Evolutionary conservation across 2,888 invertebrate species (phyloP).

Genomic region (Aleiodes alternator): DNA sequence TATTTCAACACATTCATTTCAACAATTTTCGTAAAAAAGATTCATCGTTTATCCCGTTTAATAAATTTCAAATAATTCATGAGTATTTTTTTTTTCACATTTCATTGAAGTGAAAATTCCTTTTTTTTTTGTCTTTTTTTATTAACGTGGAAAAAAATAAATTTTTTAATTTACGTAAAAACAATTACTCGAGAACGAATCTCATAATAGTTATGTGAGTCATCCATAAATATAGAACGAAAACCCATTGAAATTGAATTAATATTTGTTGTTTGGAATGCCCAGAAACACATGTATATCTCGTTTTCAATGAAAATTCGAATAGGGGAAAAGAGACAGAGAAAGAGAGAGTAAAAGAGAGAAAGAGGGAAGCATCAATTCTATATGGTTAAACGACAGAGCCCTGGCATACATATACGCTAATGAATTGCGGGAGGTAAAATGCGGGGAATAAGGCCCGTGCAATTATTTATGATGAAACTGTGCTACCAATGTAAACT

Average conservation of each 20-base stretch:
- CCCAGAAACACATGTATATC: background rate
- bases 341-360: background rate
- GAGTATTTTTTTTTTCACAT: too few relatives aligned
- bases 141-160: background rate
- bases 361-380: background rate
- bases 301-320: conserved; percentile 23
- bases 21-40: too few relatives aligned
- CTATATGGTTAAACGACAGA: conserved; percentile 20
- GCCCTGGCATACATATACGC: background rate
- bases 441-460: conserved; percentile 57
- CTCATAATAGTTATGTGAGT: background rate
- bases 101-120: too few relatives aligned
- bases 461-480: conserved; percentile 73
- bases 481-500: conserved; percentile 54
- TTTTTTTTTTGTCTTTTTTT: too few relatives aligned
- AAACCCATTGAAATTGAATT: conserved; percentile 72
- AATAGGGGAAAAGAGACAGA: background rate
- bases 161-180: conserved; percentile 1
- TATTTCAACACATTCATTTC: too few relatives aligned
- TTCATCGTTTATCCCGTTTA: too few relatives aligned
- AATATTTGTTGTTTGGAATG: conserved; percentile 68
- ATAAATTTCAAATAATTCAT: too few relatives aligned
- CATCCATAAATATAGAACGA: conserved; percentile 37
- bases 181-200: background rate
- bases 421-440: conserved; percentile 44